phyloP scores from a whole-genome alignment of 2,888 invertebrate genomes.

The Spialia ferax region DNA sequence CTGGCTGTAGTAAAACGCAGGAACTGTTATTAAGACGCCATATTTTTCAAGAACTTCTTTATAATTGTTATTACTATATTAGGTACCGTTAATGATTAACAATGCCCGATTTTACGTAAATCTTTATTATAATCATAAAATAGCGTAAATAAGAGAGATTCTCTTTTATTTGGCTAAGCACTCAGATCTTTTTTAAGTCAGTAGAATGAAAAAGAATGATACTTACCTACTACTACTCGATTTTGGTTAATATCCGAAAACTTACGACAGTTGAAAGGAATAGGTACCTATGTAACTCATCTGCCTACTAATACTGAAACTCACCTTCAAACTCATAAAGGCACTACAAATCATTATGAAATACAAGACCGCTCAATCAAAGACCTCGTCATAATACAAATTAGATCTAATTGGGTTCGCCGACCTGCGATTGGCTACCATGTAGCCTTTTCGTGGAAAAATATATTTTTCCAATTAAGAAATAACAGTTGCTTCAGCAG shows the following conservation, averaged over 20 bases:
- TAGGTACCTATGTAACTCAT: too few relatives aligned
- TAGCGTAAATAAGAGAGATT: too few relatives aligned
- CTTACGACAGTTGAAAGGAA: too few relatives aligned
- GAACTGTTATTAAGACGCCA: slow-evolving; percentile 26
- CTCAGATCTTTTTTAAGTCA: too few relatives aligned
- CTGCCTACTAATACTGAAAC: neutral
- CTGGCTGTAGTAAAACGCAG: slow-evolving; percentile 15
- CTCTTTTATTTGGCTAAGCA: too few relatives aligned
- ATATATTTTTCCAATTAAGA: slow-evolving; percentile 65
- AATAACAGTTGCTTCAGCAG: slow-evolving; percentile 49
- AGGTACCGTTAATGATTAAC: too few relatives aligned
- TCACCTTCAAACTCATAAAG: neutral
- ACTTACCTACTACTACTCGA: too few relatives aligned
- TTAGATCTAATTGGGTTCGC: slow-evolving; percentile 58
- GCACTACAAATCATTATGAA: neutral
- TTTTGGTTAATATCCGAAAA: too few relatives aligned
- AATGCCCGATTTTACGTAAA: too few relatives aligned
- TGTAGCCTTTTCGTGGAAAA: slow-evolving; percentile 52
- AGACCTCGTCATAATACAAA: slow-evolving; percentile 50
- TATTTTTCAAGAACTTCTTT: neutral
- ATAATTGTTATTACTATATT: too few relatives aligned
- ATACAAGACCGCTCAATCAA: slow-evolving; percentile 38
- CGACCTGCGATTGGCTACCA: slow-evolving; percentile 33
- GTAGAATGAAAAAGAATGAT: too few relatives aligned
- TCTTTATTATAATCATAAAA: too few relatives aligned